A percentile compares a stretch with the other conserved stretches of the same genome.
phyloP scores from a whole-genome alignment of 2,797 vertebrate genomes.

The Poecilia picta region DNA sequence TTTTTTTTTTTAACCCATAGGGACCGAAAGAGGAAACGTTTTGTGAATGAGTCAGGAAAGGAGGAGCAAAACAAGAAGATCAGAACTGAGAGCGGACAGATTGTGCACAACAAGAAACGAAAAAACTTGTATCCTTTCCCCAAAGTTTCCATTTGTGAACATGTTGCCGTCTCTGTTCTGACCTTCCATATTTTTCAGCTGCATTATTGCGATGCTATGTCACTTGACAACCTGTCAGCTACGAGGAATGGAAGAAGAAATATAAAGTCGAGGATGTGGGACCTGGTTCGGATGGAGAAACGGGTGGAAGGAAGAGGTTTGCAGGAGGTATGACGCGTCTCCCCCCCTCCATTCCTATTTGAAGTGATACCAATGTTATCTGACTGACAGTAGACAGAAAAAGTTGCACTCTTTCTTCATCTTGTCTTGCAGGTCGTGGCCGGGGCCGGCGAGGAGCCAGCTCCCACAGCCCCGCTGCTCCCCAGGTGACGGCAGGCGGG shows the following conservation, averaged over 20 bases:
- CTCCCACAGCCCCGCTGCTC: conserved; percentile 8
- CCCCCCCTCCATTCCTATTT: background rate
- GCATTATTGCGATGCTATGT: conserved; percentile 8
- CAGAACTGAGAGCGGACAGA: conserved; percentile 86
- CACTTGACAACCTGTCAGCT: conserved; percentile 83
- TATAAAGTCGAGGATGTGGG: conserved; percentile 90
- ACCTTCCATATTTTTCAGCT: background rate
- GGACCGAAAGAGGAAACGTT: conserved; percentile 96
- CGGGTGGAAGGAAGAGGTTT: conserved; percentile 45
- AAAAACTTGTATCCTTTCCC: conserved; percentile 93
- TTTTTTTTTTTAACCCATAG: conserved; percentile 60
- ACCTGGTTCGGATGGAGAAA: conserved; percentile 68
- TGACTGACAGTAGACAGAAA: background rate
- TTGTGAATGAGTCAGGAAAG: conserved; percentile 87
- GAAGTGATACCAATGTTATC: background rate
- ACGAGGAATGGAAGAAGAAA: conserved; percentile 97
- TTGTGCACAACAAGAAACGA: conserved; percentile 86
- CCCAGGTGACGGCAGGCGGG: conserved; percentile 40
- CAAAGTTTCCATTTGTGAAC: background rate
- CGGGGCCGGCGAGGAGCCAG: conserved; percentile 46
- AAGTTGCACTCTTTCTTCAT: background rate
- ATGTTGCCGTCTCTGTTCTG: background rate
- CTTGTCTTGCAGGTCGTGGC: conserved; percentile 53
- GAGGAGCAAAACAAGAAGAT: conserved; percentile 91
- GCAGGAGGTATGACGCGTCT: conserved; percentile 41